phyloP scores from a whole-genome alignment of 2,113 vertebrate species.

The Lampris incognitus region DNA sequence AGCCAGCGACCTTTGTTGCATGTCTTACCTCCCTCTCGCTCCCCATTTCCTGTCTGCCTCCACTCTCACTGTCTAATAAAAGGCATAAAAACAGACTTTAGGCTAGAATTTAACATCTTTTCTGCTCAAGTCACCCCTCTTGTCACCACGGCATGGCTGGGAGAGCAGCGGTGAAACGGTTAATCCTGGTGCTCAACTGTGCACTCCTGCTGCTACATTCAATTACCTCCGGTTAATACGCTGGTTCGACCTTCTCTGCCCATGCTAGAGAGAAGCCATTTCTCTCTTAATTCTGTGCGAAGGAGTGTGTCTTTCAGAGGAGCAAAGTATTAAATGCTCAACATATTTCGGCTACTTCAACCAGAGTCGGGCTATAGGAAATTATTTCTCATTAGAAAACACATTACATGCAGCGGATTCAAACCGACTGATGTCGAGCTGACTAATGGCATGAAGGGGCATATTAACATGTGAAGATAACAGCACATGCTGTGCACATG shows the following conservation, averaged over 20 bases:
- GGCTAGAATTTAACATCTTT: not conserved
- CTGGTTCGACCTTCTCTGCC: constrained; percentile 63
- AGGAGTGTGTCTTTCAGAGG: constrained; percentile 45
- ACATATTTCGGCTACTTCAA: constrained; percentile 12
- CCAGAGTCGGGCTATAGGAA: constrained; percentile 24
- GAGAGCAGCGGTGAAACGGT: constrained; percentile 55
- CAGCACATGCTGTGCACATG: no score
- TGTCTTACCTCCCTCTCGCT: no score
- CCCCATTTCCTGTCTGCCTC: no score
- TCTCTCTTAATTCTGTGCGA: constrained; percentile 60
- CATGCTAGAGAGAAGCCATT: constrained; percentile 45
- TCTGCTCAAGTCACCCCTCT: not conserved
- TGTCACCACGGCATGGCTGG: constrained; percentile 14
- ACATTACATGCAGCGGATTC: constrained; percentile 51
- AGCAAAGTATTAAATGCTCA: constrained; percentile 49
- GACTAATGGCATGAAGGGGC: constrained; percentile 67
- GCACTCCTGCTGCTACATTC: constrained; percentile 70
- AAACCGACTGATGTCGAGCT: constrained; percentile 64
- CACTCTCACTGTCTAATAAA: no score
- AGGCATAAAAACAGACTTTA: no score
- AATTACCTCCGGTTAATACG: constrained; percentile 75
- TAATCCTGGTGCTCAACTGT: constrained; percentile 61
- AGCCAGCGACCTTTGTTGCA: no score
- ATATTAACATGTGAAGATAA: constrained; percentile 51
- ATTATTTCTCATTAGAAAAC: constrained; percentile 65